A percentile compares a stretch with the other conserved stretches of the same genome.
phyloP scores from a whole-genome alignment of 2,797 vertebrate species.

The Gephyroberyx darwinii region DNA sequence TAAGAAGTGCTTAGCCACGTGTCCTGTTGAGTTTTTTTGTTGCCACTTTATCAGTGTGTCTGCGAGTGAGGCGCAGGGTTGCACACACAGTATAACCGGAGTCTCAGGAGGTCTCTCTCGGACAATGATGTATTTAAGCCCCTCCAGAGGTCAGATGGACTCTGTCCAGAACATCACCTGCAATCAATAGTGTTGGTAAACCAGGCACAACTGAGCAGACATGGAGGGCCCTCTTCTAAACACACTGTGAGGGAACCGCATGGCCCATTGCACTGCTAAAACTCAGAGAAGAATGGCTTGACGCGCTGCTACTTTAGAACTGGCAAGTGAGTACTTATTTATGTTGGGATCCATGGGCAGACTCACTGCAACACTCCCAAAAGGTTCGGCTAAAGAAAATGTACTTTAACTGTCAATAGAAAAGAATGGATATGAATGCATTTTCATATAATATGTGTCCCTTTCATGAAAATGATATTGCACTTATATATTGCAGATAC shows the following conservation, averaged over 20 bases:
- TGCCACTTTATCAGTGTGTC: conserved; percentile 77
- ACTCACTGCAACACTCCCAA: conserved; percentile 6
- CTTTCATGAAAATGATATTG: background rate
- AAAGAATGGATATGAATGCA: background rate
- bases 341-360: conserved; percentile 42
- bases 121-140: conserved; percentile 87
- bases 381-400: conserved; percentile 12
- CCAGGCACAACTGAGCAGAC: conserved; percentile 81
- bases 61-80: conserved; percentile 59
- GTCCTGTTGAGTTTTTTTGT: conserved; percentile 73
- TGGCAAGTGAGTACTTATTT: conserved; percentile 52
- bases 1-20: conserved; percentile 75
- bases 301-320: conserved; percentile 62
- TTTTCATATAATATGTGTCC: background rate
- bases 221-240: conserved; percentile 79
- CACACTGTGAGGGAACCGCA: conserved; percentile 79
- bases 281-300: conserved; percentile 73
- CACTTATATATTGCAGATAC: too few relatives aligned
- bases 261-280: conserved; percentile 82
- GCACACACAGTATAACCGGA: conserved; percentile 71
- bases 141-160: conserved; percentile 85
- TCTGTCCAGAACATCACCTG: conserved; percentile 84
- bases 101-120: conserved; percentile 79
- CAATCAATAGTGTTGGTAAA: conserved; percentile 86
- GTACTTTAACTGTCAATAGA: background rate